Conservation (phyloP, 2,797 vertebrate genomes). For the Holocentrus rufus region DNA sequence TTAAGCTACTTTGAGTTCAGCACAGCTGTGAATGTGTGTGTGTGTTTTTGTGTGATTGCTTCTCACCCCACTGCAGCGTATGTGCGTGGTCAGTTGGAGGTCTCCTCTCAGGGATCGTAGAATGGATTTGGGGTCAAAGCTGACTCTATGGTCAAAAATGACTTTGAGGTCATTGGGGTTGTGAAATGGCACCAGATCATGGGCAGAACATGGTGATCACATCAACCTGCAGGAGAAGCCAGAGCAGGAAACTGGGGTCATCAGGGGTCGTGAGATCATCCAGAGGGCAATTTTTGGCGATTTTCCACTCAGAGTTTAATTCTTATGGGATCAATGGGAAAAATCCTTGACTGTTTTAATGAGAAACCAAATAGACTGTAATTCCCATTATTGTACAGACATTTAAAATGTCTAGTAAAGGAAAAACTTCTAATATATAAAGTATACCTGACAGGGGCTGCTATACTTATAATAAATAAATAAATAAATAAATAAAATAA, state of each 20-base stretch:
- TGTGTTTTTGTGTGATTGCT: not conserved
- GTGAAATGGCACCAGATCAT: conserved; percentile 47
- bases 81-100: conserved; percentile 55
- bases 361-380: not conserved
- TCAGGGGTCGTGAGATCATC: conserved; percentile 18
- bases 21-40: conserved; percentile 10
- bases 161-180: conserved; percentile 69
- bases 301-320: not conserved
- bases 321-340: not conserved
- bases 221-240: conserved; percentile 55
- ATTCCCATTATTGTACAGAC: not conserved
- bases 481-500: too few relatives aligned
- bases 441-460: too few relatives aligned
- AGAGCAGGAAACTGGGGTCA: conserved; percentile 39
- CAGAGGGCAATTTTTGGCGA: not conserved
- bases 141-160: conserved; percentile 60
- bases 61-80: conserved; percentile 74
- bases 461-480: too few relatives aligned
- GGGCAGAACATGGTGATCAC: conserved; percentile 55
- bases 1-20: not conserved
- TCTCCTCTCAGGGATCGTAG: conserved; percentile 58
- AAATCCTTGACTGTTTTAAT: not conserved
- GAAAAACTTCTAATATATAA: too few relatives aligned
- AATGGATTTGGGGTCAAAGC: conserved; percentile 60
- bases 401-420: too few relatives aligned